phyloP scores from a whole-genome alignment of 2,888 invertebrate genomes.

The Drosophila colorata region DNA sequence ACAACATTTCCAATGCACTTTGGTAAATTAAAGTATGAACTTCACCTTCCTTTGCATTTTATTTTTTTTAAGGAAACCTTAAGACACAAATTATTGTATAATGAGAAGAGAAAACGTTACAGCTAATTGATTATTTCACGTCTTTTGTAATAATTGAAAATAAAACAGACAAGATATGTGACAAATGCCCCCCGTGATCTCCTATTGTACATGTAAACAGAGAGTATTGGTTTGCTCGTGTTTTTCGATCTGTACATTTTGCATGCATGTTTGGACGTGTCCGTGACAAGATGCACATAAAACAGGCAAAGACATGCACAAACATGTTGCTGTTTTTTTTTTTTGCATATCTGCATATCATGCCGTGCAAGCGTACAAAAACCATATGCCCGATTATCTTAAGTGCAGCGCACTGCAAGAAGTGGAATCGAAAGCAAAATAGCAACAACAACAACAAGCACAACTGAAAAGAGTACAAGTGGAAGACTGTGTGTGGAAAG shows the following conservation, averaged over 20 bases:
- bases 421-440: slow-evolving; percentile 40
- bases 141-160: background rate
- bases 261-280: slow-evolving; percentile 39
- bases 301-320: slow-evolving; percentile 33
- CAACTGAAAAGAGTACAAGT: slow-evolving; percentile 28
- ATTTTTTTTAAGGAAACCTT: too few species aligned
- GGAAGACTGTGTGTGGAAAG: slow-evolving; percentile 29
- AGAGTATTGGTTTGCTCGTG: background rate
- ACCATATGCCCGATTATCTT: slow-evolving; percentile 42
- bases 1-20: background rate
- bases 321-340: slow-evolving; percentile 21
- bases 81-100: too few species aligned
- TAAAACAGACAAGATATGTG: slow-evolving; percentile 6
- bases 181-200: slow-evolving; percentile 7
- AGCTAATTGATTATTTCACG: background rate
- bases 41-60: background rate
- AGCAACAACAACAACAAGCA: slow-evolving; percentile 22
- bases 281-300: slow-evolving; percentile 15
- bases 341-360: slow-evolving; percentile 24
- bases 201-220: slow-evolving; percentile 1
- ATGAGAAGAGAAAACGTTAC: background rate
- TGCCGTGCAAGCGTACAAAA: slow-evolving; percentile 14
- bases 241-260: slow-evolving; percentile 19
- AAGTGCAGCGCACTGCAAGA: slow-evolving; percentile 41
- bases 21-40: background rate